phyloP scores from a whole-genome alignment of 2,888 invertebrate species.

The Agrotis ipsilon region DNA sequence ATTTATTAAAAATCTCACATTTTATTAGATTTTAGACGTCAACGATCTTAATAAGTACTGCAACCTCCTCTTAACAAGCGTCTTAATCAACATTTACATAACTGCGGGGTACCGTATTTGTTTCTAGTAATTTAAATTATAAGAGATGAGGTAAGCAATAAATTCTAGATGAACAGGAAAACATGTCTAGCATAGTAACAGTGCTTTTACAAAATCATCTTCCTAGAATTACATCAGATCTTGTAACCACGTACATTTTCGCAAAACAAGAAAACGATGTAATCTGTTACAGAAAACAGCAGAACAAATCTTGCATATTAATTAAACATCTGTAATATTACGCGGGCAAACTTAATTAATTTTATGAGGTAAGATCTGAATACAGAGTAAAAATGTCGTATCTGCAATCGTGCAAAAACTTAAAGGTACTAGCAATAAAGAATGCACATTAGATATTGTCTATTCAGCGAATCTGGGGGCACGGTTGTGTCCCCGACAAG shows the following conservation, averaged over 20 bases:
- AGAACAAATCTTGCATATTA: conserved; percentile 56
- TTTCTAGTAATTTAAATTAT: neutral
- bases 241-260: conserved; percentile 28
- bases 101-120: neutral
- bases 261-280: conserved; percentile 32
- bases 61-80: too few relatives aligned
- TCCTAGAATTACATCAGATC: conserved; percentile 31
- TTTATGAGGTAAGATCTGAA: conserved; percentile 37
- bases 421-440: conserved; percentile 14
- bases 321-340: conserved; percentile 49
- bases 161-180: conserved; percentile 7
- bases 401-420: conserved; percentile 4
- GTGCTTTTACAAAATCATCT: conserved; percentile 10
- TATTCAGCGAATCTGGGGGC: too few relatives aligned
- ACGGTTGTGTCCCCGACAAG: too few relatives aligned
- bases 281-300: conserved; percentile 35
- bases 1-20: too few relatives aligned
- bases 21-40: too few relatives aligned
- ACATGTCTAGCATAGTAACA: conserved; percentile 4
- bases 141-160: neutral
- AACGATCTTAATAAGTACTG: too few relatives aligned
- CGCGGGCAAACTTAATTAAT: conserved; percentile 59
- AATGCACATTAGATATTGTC: too few relatives aligned
- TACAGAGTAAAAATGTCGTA: conserved; percentile 33
- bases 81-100: too few relatives aligned